A percentile compares a stretch with the other conserved stretches of the same genome.
Evolutionary conservation across 2,113 vertebrate genomes (phyloP).

Genomic region (Struthidea cinerea): DNA sequence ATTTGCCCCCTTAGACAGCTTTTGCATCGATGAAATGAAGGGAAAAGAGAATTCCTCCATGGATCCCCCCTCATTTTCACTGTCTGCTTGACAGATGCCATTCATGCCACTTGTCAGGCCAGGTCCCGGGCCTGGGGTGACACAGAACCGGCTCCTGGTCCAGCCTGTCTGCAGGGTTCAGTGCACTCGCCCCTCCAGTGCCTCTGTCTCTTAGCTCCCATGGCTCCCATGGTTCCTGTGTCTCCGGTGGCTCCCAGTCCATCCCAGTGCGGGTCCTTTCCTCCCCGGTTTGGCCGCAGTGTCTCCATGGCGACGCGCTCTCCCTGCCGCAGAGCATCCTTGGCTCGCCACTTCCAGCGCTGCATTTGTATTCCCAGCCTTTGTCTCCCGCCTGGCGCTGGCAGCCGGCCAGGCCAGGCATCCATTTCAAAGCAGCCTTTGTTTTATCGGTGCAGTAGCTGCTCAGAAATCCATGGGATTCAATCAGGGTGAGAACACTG

Average conservation of each 20-base stretch:
- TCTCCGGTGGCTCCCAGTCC: constrained; percentile 13
- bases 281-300: constrained; percentile 15
- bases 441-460: not conserved
- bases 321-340: constrained; percentile 16
- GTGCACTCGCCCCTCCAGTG: not conserved
- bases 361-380: constrained; percentile 53
- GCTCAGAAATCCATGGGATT: not conserved
- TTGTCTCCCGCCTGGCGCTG: constrained; percentile 51
- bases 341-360: not conserved
- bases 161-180: not conserved
- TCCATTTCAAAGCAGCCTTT: constrained; percentile 63
- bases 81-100: not conserved
- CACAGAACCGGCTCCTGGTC: rapidly evolving
- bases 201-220: not conserved
- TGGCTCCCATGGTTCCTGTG: not conserved
- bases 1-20: not conserved
- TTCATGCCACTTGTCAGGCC: not conserved
- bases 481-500: not conserved
- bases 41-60: not conserved
- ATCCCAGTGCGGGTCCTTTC: not conserved
- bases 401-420: constrained; percentile 56
- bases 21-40: not conserved
- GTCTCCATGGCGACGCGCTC: constrained; percentile 71
- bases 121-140: rapidly evolving
- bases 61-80: not conserved